Conservation (phyloP, 2,888 invertebrate species). For the Cephus spinipes region DNA sequence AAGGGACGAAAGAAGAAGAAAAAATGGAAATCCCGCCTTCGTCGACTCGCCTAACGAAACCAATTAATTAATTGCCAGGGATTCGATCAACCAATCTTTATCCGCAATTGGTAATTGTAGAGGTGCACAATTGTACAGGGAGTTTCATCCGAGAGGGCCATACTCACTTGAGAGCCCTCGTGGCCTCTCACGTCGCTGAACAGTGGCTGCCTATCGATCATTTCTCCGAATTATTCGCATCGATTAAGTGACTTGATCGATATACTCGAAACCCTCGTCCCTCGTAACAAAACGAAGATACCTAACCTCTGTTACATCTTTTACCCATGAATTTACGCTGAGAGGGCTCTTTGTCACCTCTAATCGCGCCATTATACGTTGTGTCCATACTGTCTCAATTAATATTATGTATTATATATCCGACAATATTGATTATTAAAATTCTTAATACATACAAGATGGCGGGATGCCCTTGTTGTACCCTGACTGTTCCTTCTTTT, state of each 20-base stretch:
- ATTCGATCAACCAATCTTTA: neutral
- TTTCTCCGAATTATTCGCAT: neutral
- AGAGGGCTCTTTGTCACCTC: slow-evolving; percentile 52
- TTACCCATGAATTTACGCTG: neutral
- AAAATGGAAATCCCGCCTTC: neutral
- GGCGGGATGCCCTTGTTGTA: neutral
- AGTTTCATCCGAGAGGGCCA: neutral
- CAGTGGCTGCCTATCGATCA: neutral
- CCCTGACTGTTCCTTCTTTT: neutral
- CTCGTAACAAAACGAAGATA: neutral
- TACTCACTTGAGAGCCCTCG: neutral
- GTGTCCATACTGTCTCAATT: slow-evolving; percentile 65
- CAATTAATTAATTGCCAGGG: neutral
- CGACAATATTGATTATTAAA: slow-evolving; percentile 67
- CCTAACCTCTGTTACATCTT: neutral
- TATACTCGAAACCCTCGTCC: neutral
- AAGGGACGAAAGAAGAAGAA: neutral
- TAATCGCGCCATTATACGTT: slow-evolving; percentile 60
- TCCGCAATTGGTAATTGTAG: neutral
- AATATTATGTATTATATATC: slow-evolving; percentile 65
- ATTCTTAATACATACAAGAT: slow-evolving; percentile 60
- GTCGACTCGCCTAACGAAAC: neutral
- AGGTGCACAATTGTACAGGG: neutral
- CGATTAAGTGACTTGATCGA: neutral
- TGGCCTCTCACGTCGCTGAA: neutral